These are phyloP conservation scores for Agrilus cyanescens DNA, from an alignment of 2,888 invertebrate species.

Conservation along the genomic window DNA sequence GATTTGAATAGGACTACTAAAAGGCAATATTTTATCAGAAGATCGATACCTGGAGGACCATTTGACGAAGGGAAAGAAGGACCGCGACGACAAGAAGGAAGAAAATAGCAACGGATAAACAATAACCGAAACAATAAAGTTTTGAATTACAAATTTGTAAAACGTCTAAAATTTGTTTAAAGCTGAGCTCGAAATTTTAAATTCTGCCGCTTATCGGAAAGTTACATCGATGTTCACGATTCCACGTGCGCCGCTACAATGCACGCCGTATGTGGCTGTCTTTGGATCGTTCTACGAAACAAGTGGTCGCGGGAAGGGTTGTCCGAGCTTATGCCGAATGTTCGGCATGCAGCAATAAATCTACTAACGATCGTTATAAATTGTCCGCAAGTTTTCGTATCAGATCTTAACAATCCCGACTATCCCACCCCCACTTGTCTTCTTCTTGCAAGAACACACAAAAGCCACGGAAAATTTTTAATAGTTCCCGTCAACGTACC, in stretches of 20 bases:
- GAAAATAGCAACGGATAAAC: conserved; percentile 28
- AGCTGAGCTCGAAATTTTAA: conserved; percentile 32
- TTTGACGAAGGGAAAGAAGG: conserved; percentile 19
- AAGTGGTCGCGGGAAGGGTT: conserved; percentile 11
- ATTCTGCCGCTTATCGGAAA: conserved; percentile 31
- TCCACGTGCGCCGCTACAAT: conserved; percentile 3
- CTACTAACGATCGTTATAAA: conserved; percentile 32
- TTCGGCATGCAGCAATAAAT: conserved; percentile 32
- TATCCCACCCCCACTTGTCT: conserved; percentile 22
- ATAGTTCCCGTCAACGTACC: too few species aligned
- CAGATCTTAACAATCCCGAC: conserved; percentile 26
- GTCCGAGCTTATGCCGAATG: conserved; percentile 23
- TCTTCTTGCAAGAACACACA: neutral
- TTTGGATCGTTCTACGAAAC: conserved; percentile 4
- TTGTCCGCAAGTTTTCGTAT: conserved; percentile 31
- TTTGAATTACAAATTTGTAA: conserved; percentile 35
- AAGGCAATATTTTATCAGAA: too few species aligned
- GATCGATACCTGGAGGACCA: too few species aligned
- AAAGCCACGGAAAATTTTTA: too few species aligned
- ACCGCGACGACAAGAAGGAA: conserved; percentile 23
- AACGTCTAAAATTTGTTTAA: conserved; percentile 32
- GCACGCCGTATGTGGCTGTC: neutral
- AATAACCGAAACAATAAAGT: conserved; percentile 34
- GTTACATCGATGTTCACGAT: conserved; percentile 27
- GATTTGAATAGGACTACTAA: too few species aligned